These are phyloP conservation scores for Ryuthela nishihirai DNA, from an alignment of 2,888 invertebrate genomes.

Conservation along the genomic window DNA sequence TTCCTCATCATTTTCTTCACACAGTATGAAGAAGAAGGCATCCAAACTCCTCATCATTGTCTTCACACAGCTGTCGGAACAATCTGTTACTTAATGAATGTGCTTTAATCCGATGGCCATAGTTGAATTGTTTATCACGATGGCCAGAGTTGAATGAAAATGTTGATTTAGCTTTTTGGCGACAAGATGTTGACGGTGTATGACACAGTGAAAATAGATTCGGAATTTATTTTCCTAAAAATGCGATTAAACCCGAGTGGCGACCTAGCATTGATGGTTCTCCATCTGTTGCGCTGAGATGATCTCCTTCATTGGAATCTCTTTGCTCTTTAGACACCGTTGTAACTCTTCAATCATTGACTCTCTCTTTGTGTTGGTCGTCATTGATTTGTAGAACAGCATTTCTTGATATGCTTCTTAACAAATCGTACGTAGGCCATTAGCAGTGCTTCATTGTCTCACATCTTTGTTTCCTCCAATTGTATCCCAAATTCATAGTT, in stretches of 20 bases:
- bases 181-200: background rate
- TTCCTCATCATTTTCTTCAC: conserved; percentile 1
- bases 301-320: background rate
- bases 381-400: background rate
- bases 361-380: background rate
- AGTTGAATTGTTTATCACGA: background rate
- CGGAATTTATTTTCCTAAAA: background rate
- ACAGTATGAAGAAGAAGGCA: too few species aligned
- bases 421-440: background rate
- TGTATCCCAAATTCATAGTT: background rate
- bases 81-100: background rate
- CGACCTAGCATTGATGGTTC: too few species aligned
- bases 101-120: background rate
- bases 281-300: background rate
- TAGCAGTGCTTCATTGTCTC: background rate
- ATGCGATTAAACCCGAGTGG: background rate
- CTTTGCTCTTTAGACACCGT: background rate
- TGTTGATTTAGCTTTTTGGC: background rate
- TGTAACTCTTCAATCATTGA: too few species aligned
- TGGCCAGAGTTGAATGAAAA: background rate
- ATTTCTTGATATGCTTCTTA: background rate
- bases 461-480: background rate
- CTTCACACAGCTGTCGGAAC: background rate
- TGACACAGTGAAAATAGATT: background rate
- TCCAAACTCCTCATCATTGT: too few species aligned